Percentiles rank a stretch among this genome's conserved stretches.
Evolutionary conservation across 2,888 invertebrate genomes (phyloP).

Genomic region (Hoplodrina blanda): DNA sequence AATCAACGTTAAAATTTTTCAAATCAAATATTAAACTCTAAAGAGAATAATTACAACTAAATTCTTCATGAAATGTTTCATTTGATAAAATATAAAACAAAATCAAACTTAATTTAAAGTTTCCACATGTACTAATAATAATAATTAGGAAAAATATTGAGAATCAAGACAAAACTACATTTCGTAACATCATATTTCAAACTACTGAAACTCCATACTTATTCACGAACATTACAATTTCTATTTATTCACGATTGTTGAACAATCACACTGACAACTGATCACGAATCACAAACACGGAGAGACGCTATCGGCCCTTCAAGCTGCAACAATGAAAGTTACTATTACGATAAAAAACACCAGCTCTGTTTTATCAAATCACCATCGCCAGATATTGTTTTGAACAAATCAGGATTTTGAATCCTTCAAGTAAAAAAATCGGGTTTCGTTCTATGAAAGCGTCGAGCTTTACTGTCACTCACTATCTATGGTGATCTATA

Average conservation of each 20-base stretch:
- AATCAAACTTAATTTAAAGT: constrained; percentile 34
- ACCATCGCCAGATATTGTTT: background rate
- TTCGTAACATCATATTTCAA: constrained; percentile 23
- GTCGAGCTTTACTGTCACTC: too few relatives aligned
- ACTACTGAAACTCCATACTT: constrained; percentile 38
- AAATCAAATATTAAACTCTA: constrained; percentile 20
- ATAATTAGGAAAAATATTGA: constrained; percentile 37
- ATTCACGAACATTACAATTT: background rate
- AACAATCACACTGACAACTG: constrained; percentile 47
- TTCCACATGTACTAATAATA: constrained; percentile 14
- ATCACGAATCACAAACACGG: constrained; percentile 48
- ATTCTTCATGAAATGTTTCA: constrained; percentile 30
- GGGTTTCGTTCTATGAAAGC: too few relatives aligned
- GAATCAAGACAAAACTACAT: constrained; percentile 35
- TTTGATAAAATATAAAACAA: constrained; percentile 35
- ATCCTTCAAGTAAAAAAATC: too few relatives aligned
- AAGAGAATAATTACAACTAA: constrained; percentile 22
- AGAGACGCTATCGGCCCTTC: constrained; percentile 55
- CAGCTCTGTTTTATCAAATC: background rate
- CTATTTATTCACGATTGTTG: background rate
- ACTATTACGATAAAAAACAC: background rate
- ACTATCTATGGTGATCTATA: too few relatives aligned
- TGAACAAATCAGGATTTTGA: too few relatives aligned
- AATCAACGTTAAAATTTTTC: constrained; percentile 33
- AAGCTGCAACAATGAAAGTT: constrained; percentile 69